Evolutionary conservation across 2,888 invertebrate species (phyloP), one percentile per base, ranked within the genome.

Genomic region (Plebejus melissa): DNA sequence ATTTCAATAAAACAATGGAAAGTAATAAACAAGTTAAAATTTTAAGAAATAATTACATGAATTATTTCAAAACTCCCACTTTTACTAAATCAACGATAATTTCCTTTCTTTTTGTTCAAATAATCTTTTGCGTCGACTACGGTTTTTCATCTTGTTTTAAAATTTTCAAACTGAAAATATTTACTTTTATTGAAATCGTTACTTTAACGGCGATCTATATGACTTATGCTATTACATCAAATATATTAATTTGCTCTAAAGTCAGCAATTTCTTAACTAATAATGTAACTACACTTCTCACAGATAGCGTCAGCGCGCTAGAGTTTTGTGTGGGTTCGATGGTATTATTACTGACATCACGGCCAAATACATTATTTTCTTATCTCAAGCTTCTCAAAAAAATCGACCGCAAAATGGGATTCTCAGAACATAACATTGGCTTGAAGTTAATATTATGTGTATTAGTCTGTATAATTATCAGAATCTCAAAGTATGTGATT

Each of bases 81-180:
- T 6, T 58, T 2, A n/a, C n/a, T 58, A 58, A 58, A 58, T 6
- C n/a, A n/a, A 58, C n/a, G 58, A 58, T n/a, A n/a, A 6, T 22
- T 58, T 6, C n/a, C 5, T 58, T 58, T 58, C n/a, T 58, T n/a
- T 2, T 58, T n/a, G 4, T 58, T 1, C 58, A 58, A 22, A 1
- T 58, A 5, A n/a, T 58, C 5, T 22, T 58, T 6, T 58, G 58
- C 58, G 58, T n/a, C 22, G 58, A 58, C 58, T 58, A n/a, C 58
- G 58, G 58, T 58, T 58, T 58, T 22, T 58, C 58, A 4, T 58
- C 58, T 22, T 58, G n/a, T 58, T 58, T 58, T 58, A 58, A 58
- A 58, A 4, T 58, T 58, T 58, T 58, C 22, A 58, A 58, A n/a
- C 16, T 58, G 16, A 58, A 58, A 58, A 58, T 58, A n/a, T n/a